These are phyloP conservation scores for Garra rufa DNA, from an alignment of 2,113 vertebrate species.

Conservation along the genomic window DNA sequence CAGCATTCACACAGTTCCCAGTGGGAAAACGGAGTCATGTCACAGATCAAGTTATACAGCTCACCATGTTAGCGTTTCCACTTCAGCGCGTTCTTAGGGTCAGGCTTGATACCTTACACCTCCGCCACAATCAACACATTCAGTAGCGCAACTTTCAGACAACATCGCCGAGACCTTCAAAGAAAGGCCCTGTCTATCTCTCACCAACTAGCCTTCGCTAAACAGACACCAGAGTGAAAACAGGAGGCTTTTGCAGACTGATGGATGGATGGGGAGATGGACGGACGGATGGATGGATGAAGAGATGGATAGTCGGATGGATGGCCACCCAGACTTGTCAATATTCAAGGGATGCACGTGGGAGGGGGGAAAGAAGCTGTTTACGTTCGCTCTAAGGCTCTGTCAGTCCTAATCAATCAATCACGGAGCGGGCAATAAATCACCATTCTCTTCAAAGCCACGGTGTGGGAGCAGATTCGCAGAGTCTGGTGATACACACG, in stretches of 20 bases:
- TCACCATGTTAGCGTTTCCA: constrained; percentile 21
- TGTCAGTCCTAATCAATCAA: constrained; percentile 61
- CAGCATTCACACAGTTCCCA: not conserved
- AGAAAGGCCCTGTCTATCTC: constrained; percentile 29
- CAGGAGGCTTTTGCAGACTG: constrained; percentile 10
- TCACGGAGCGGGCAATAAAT: constrained; percentile 53
- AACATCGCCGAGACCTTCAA: constrained; percentile 20
- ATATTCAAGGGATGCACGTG: constrained; percentile 28
- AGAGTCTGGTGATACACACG: constrained; percentile 17
- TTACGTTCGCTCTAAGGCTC: constrained; percentile 43
- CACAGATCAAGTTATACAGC: constrained; percentile 30
- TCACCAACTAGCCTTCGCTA: constrained; percentile 32
- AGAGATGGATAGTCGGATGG: constrained; percentile 40
- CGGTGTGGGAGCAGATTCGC: not conserved
- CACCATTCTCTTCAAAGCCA: constrained; percentile 32
- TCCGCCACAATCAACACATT: constrained; percentile 23
- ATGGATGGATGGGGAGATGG: constrained; percentile 19
- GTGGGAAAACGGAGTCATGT: constrained; percentile 3
- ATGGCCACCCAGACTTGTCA: constrained; percentile 41
- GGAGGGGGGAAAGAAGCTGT: constrained; percentile 42
- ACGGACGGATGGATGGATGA: constrained; percentile 17
- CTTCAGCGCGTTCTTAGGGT: constrained; percentile 11
- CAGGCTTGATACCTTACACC: constrained; percentile 6
- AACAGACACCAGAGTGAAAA: constrained; percentile 30
- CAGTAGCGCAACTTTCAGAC: not conserved